A percentile compares a stretch with the other conserved stretches of the same genome.
Conservation (phyloP, 2,797 vertebrate genomes). For the Mastacembelus armatus region DNA sequence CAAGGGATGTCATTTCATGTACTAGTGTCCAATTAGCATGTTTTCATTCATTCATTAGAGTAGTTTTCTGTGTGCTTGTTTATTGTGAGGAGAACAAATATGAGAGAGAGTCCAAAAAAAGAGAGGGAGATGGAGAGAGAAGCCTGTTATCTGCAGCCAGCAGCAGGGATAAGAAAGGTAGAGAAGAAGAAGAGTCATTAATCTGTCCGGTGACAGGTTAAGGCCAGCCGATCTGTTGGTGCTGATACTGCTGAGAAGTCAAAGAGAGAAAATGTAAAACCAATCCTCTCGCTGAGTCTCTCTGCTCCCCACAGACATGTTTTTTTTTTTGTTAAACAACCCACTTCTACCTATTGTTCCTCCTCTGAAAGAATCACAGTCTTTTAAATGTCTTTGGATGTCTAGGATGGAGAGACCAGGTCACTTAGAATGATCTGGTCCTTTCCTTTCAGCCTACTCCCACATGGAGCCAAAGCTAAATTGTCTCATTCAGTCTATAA, state of each 20-base stretch:
- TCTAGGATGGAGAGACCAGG: constrained; percentile 26
- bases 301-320: constrained; percentile 42
- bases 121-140: constrained; percentile 16
- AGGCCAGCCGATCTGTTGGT: constrained; percentile 70
- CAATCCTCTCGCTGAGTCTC: constrained; percentile 24
- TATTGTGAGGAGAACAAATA: constrained; percentile 21
- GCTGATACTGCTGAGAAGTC: constrained; percentile 61
- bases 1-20: neutral
- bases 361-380: constrained; percentile 12
- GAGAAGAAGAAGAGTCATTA: constrained; percentile 61
- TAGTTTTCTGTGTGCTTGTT: constrained; percentile 5
- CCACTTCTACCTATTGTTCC: constrained; percentile 30
- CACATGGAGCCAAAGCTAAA: constrained; percentile 56
- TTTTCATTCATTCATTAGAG: too few relatives aligned
- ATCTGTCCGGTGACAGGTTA: constrained; percentile 78
- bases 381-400: constrained; percentile 23
- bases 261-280: constrained; percentile 59
- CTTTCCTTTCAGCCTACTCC: constrained; percentile 40
- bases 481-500: constrained; percentile 60
- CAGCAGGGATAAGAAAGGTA: constrained; percentile 54
- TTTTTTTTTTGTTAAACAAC: constrained; percentile 69
- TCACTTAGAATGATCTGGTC: constrained; percentile 59
- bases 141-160: constrained; percentile 71
- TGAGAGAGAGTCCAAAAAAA: constrained; percentile 22
- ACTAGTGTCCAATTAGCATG: too few relatives aligned